Conservation (phyloP, 37 sponge, comb jelly and placozoan species). For the Theonella swinhoei region DNA sequence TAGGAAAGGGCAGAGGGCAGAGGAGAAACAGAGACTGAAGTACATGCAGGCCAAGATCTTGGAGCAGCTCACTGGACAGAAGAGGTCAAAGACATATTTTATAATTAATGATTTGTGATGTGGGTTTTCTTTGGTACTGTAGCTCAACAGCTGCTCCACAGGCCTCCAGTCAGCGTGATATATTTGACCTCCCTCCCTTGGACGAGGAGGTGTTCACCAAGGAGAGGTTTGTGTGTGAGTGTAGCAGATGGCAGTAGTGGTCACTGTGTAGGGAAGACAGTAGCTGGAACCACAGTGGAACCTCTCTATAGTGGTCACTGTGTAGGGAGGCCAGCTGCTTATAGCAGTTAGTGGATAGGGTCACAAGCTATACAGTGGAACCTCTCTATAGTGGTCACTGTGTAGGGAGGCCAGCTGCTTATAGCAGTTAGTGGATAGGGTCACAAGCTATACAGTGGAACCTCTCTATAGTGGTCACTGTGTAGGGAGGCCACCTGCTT, state of each 20-base stretch:
- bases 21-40: constrained; percentile 51
- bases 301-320: too few species aligned
- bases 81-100: background rate
- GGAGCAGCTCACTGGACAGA: constrained; percentile 55
- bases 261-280: too few species aligned
- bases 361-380: too few species aligned
- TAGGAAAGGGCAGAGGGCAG: constrained; percentile 30
- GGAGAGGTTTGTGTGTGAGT: background rate
- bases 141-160: background rate
- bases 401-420: too few species aligned
- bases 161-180: constrained; percentile 17
- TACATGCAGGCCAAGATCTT: constrained; percentile 61
- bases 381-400: too few species aligned
- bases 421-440: too few species aligned
- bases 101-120: background rate
- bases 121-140: background rate
- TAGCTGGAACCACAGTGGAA: too few species aligned
- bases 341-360: too few species aligned
- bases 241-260: background rate
- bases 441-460: too few species aligned
- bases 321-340: too few species aligned
- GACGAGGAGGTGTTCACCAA: constrained; percentile 7
- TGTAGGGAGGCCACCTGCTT: too few species aligned
- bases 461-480: too few species aligned
- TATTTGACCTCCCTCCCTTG: constrained; percentile 66